Evolutionary conservation across 2,797 vertebrate genomes (phyloP).

Genomic region (Pseudochirops cupreus): DNA sequence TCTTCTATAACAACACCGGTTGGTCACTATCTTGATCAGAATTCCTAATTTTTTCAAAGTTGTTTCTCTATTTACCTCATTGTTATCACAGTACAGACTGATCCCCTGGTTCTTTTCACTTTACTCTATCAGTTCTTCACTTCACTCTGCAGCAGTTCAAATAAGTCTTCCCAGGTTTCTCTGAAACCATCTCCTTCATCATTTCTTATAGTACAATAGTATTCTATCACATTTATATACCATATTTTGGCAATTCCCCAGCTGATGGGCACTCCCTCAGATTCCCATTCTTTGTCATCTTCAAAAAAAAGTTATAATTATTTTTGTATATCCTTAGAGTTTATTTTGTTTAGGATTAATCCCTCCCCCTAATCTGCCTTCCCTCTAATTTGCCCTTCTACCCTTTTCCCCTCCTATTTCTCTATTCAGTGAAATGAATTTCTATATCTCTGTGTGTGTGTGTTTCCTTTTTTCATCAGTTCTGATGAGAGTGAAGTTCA

Average conservation of each 20-base stretch:
- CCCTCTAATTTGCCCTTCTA: not conserved
- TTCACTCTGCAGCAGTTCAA: not conserved
- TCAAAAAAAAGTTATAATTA: not conserved
- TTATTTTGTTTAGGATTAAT: not conserved
- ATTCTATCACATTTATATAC: not conserved
- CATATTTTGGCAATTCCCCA: not conserved
- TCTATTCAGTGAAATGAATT: not conserved
- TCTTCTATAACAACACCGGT: not conserved
- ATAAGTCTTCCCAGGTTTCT: not conserved
- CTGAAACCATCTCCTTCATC: not conserved
- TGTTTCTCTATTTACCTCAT: not conserved
- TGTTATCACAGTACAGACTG: not conserved
- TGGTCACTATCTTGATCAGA: not conserved
- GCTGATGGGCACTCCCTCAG: not conserved
- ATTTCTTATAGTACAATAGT: not conserved
- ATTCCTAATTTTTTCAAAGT: not conserved
- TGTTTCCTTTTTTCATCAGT: not conserved
- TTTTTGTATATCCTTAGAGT: not conserved
- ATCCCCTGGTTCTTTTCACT: not conserved
- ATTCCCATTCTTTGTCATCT: not conserved
- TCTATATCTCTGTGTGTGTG: not conserved
- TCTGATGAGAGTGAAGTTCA: not conserved
- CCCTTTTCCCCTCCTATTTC: not conserved
- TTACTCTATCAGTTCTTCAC: not conserved
- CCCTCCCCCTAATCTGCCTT: not conserved